These are phyloP conservation scores for Druon quercuslanigerum DNA, from an alignment of 1,140 invertebrate species.

Conservation along the genomic window DNA sequence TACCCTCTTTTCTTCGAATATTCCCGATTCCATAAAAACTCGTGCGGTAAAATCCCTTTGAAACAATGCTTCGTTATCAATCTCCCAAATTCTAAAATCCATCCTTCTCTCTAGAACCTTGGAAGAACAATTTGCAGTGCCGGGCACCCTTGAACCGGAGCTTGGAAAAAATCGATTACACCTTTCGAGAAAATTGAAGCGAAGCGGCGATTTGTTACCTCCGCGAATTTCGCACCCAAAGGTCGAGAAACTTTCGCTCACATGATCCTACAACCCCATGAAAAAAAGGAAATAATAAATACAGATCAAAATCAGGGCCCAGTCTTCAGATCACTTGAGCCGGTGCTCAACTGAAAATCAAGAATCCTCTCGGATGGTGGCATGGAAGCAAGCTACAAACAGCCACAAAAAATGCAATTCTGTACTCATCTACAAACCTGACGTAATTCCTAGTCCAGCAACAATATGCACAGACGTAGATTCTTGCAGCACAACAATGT, in stretches of 20 bases:
- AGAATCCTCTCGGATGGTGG: neutral
- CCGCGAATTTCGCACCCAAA: slow-evolving; percentile 14
- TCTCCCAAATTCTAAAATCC: neutral
- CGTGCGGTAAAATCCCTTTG: neutral
- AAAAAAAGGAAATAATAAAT: neutral
- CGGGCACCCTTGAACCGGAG: slow-evolving; percentile 38
- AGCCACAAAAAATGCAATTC: neutral
- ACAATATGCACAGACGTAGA: slow-evolving; percentile 17
- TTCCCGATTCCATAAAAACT: neutral
- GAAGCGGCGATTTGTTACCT: slow-evolving; percentile 19
- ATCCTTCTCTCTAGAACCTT: neutral
- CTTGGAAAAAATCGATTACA: slow-evolving; percentile 39
- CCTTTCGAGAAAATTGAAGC: slow-evolving; percentile 38
- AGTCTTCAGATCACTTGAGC: neutral
- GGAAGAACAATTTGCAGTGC: slow-evolving; percentile 5
- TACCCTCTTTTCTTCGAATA: neutral
- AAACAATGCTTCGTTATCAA: neutral
- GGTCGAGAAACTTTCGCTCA: neutral
- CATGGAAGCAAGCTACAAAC: slow-evolving; percentile 3
- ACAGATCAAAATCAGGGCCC: neutral
- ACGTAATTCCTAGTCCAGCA: slow-evolving; percentile 16
- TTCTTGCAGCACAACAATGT: slow-evolving; percentile 23
- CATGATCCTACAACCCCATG: neutral
- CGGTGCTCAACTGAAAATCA: slow-evolving; percentile 10
- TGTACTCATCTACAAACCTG: slow-evolving; percentile 3